Conservation (phyloP, 2,888 invertebrate species). For the Dermolepida albohirtum region DNA sequence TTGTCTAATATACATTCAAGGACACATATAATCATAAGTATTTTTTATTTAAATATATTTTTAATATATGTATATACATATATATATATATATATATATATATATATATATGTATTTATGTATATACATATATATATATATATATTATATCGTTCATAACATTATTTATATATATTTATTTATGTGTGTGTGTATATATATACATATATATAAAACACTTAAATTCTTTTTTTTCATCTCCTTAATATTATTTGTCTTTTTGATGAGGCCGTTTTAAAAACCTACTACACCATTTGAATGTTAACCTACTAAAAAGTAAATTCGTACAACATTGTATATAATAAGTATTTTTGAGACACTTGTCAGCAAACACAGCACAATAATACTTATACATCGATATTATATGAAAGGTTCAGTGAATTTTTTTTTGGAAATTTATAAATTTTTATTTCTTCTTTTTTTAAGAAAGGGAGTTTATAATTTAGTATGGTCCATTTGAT, state of each 20-base stretch:
- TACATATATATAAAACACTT: slow-evolving; percentile 46
- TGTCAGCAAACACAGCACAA: slow-evolving; percentile 30
- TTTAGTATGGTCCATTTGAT: slow-evolving; percentile 31
- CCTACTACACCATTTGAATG: slow-evolving; percentile 9
- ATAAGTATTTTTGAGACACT: slow-evolving; percentile 23
- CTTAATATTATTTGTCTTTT: slow-evolving; percentile 38
- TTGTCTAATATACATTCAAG: slow-evolving; percentile 57
- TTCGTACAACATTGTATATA: slow-evolving; percentile 30
- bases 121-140: too few relatives aligned
- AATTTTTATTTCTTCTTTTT: too few relatives aligned
- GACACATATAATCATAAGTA: slow-evolving; percentile 55
- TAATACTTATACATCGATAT: slow-evolving; percentile 25
- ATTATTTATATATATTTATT: slow-evolving; percentile 28
- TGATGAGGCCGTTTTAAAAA: slow-evolving; percentile 29
- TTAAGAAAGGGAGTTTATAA: neutral
- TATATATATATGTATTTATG: slow-evolving; percentile 23
- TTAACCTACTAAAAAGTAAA: slow-evolving; percentile 22
- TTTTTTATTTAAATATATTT: slow-evolving; percentile 28
- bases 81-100: slow-evolving; percentile 8
- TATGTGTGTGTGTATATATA: too few relatives aligned
- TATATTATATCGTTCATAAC: slow-evolving; percentile 26
- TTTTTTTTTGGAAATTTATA: too few relatives aligned
- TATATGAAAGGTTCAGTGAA: slow-evolving; percentile 2
- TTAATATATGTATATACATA: too few relatives aligned
- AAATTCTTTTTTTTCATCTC: slow-evolving; percentile 24